These are phyloP conservation scores for Amphipyra tragopoginis DNA, from an alignment of 2,888 invertebrate species.

Conservation along the genomic window DNA sequence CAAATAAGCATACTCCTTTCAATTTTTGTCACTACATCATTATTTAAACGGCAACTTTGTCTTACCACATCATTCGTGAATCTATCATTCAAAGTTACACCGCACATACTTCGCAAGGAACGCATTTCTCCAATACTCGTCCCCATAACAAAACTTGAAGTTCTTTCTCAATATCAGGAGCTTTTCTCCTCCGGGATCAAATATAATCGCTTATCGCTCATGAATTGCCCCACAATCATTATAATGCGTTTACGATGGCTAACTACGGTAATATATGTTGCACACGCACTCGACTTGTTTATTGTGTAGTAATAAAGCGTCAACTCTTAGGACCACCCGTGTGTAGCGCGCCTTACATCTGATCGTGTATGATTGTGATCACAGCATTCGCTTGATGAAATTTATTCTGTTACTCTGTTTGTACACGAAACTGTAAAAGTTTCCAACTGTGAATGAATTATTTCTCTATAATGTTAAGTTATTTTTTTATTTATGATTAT, in stretches of 20 bases:
- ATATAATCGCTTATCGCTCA: constrained; percentile 42
- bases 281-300: constrained; percentile 70
- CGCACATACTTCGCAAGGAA: too few relatives aligned
- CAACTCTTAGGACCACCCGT: constrained; percentile 67
- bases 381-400: constrained; percentile 15
- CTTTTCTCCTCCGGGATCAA: too few relatives aligned
- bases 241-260: constrained; percentile 71
- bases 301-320: constrained; percentile 64
- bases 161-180: too few relatives aligned
- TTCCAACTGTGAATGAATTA: constrained; percentile 47
- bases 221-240: constrained; percentile 40
- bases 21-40: too few relatives aligned
- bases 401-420: constrained; percentile 26
- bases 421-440: constrained; percentile 15
- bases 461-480: constrained; percentile 36
- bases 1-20: too few relatives aligned
- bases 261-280: constrained; percentile 81
- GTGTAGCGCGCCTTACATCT: constrained; percentile 49
- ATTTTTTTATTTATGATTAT: constrained; percentile 7
- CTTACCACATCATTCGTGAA: too few relatives aligned
- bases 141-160: too few relatives aligned
- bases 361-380: constrained; percentile 16
- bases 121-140: too few relatives aligned
- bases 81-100: too few relatives aligned
- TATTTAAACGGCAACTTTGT: too few relatives aligned